These are phyloP conservation scores for Nasonia giraulti DNA, from an alignment of 1,140 invertebrate genomes.

Conservation along the genomic window DNA sequence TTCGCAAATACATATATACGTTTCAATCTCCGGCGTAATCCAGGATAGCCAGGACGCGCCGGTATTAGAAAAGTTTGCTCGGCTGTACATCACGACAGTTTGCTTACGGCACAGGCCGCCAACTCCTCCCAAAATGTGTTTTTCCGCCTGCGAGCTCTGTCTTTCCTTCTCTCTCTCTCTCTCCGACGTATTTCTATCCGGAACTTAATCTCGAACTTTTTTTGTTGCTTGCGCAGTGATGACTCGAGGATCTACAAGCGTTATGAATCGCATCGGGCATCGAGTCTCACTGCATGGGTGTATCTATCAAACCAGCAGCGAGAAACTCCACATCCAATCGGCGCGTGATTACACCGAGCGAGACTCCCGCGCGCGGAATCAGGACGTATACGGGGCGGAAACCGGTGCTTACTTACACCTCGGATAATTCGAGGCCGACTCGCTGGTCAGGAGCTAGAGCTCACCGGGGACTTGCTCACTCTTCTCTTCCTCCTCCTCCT, in stretches of 20 bases:
- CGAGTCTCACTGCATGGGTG: background rate
- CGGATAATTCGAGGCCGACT: constrained; percentile 61
- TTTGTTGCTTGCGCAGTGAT: background rate
- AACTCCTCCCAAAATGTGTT: constrained; percentile 49
- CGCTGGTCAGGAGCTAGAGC: constrained; percentile 64
- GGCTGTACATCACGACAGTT: constrained; percentile 65
- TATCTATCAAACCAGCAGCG: background rate
- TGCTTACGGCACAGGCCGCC: constrained; percentile 47
- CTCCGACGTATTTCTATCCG: background rate
- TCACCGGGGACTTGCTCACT: too few species aligned
- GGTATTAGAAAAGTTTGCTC: constrained; percentile 73
- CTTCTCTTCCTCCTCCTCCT: constrained; percentile 57
- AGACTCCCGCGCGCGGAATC: constrained; percentile 53
- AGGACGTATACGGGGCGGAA: constrained; percentile 61
- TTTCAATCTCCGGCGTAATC: constrained; percentile 71
- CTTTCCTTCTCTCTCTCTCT: background rate
- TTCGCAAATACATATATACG: constrained; percentile 69
- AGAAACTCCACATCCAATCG: background rate
- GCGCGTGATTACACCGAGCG: constrained; percentile 56
- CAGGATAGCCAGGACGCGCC: constrained; percentile 59
- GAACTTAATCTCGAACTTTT: constrained; percentile 17
- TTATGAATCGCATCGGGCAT: background rate
- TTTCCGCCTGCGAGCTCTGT: background rate
- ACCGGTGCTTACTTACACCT: constrained; percentile 59
- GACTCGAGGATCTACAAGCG: background rate